Evolutionary conservation across 1,140 invertebrate genomes (phyloP).

Genomic region (Aphelenchoides besseyi): DNA sequence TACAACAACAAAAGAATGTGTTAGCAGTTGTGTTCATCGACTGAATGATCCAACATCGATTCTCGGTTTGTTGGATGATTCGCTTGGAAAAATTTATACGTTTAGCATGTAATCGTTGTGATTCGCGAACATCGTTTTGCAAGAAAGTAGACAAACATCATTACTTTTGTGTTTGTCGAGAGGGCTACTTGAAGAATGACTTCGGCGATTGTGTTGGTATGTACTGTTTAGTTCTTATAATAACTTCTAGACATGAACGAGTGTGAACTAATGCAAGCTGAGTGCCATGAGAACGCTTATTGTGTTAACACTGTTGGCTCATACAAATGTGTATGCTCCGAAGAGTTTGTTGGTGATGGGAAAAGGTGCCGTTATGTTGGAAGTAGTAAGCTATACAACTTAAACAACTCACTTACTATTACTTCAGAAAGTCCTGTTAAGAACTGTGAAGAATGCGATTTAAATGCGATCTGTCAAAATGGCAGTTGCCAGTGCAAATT

Average conservation of each 20-base stretch:
- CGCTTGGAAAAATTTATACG: constrained; percentile 18
- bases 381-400: constrained; percentile 19
- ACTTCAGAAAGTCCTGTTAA: constrained; percentile 26
- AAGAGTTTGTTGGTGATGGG: constrained; percentile 78
- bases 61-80: constrained; percentile 39
- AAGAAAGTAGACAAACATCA: constrained; percentile 50
- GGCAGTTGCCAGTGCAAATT: constrained; percentile 73
- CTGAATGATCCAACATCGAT: constrained; percentile 47
- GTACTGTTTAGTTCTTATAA: not conserved
- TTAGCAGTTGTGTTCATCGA: constrained; percentile 51
- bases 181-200: constrained; percentile 45
- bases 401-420: not conserved
- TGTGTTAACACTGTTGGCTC: constrained; percentile 82
- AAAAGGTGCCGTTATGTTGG: constrained; percentile 42
- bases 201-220: constrained; percentile 45
- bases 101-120: constrained; percentile 47
- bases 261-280: constrained; percentile 32
- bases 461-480: constrained; percentile 35
- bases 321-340: constrained; percentile 76
- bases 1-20: constrained; percentile 47
- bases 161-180: constrained; percentile 52
- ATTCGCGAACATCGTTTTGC: constrained; percentile 51
- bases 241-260: constrained; percentile 48
- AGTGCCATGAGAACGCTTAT: constrained; percentile 67
- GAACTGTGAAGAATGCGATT: constrained; percentile 41